Conservation (phyloP, 2,113 vertebrate genomes). For the Thamnophis sirtalis region DNA sequence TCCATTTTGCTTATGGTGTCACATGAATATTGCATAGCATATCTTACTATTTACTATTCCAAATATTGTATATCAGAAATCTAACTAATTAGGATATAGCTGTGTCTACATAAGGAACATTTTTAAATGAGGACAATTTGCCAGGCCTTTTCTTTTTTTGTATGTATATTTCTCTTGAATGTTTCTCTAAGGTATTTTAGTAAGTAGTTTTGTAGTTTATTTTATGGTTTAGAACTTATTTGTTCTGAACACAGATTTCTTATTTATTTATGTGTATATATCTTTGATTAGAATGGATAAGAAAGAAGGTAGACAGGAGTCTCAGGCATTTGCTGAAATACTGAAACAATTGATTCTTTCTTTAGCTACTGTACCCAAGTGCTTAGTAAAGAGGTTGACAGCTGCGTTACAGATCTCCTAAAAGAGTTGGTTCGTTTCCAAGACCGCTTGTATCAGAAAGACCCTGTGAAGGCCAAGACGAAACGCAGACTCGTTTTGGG, state of each 20-base stretch:
- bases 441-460: slow-evolving; percentile 94
- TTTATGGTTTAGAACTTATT: not conserved
- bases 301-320: not conserved
- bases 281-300: not conserved
- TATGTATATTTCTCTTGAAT: not conserved
- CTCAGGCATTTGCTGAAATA: not conserved
- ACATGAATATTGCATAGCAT: not conserved
- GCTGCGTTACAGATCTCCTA: slow-evolving; percentile 84
- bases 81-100: not conserved
- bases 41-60: not conserved
- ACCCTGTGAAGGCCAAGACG: slow-evolving; percentile 93
- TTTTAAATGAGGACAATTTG: not conserved
- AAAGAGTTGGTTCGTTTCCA: slow-evolving; percentile 95
- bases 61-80: not conserved
- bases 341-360: slow-evolving; percentile 8
- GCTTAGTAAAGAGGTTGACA: slow-evolving; percentile 92
- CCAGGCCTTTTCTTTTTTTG: not conserved
- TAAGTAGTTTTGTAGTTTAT: not conserved
- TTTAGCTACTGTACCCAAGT: slow-evolving; percentile 94
- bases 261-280: not conserved
- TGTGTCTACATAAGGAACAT: not conserved
- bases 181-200: not conserved
- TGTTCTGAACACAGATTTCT: not conserved
- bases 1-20: not conserved
- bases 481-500: slow-evolving; percentile 96